Base-by-base conservation (phyloP, 2,797 vertebrate species). In the Hemibagrus guttatus region DNA sequence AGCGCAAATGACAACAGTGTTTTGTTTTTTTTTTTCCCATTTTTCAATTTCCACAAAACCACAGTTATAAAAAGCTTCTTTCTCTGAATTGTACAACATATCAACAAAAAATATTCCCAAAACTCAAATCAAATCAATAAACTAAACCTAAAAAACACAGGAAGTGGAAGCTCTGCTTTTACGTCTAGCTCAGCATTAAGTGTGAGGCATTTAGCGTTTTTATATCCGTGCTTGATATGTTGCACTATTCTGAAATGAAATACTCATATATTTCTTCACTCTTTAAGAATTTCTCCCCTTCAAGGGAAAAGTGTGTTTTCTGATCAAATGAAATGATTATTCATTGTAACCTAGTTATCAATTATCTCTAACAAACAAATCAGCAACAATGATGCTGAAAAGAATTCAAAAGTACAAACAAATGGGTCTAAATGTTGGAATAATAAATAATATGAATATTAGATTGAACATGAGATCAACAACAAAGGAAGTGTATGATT, bases 171-270 rank as follows among this genome's bases (percentile, higher is more conserved):
- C 42, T 13, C 11, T 75, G 35, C 35, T 61, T 58, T 49, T 52
- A 46, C 35, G 58, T 75, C 54, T 84, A 61, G 16, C 31, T 59
- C 21, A 49, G 56, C 69, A 23, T 66, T 81, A 63, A 28, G 23
- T 2, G 0, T 42, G 69, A 84, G 39, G 58, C 71, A 66, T 85
- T 49, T 85, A 28, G 39, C n/a, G 7, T 74, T 23, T 76, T 75
- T 63, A 75, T 64, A 64, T 84, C 58, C 76, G 13, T 84, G 58
- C 69, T 84, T 85, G 66, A 90, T 88, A 90, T 88, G 89, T 95
- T 95, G 93, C 94, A 95, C 94, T 95, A 93, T 91, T 93, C 88
- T 89, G 59, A 78, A 87, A 88, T 81, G 7, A 26, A 86, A 63
- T 78, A n/a, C 61, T 82, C 14, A 14, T 49, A 28, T 82, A 68